Percentiles rank a stretch among this genome's conserved stretches.
Evolutionary conservation across 2,113 vertebrate genomes (phyloP).

Genomic region (Seriola quinqueradiata): DNA sequence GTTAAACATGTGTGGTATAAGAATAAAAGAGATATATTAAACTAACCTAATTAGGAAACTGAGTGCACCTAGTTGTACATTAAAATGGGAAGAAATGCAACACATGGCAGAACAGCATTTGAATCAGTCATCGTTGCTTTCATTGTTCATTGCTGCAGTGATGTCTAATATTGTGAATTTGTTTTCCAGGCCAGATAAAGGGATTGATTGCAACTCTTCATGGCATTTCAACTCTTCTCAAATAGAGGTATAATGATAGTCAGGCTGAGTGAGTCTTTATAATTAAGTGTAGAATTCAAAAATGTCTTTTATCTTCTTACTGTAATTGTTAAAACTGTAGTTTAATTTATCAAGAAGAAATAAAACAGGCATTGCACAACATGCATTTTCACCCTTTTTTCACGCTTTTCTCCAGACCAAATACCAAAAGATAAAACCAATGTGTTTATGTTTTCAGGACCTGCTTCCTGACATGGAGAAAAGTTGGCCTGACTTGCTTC

Average conservation of each 20-base stretch:
- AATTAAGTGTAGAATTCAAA: neutral
- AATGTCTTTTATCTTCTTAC: neutral
- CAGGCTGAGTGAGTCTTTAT: neutral
- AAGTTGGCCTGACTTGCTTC: conserved; percentile 76
- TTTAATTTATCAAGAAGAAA: neutral
- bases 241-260: conserved; percentile 69
- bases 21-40: no score
- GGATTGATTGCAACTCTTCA: conserved; percentile 76
- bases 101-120: neutral
- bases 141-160: neutral
- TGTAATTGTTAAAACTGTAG: neutral
- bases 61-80: no score
- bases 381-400: no score
- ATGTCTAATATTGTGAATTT: conserved; percentile 25
- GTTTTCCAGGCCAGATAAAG: conserved; percentile 80
- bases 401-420: no score
- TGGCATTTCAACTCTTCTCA: conserved; percentile 78
- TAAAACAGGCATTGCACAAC: neutral
- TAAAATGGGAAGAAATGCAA: neutral
- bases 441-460: conserved; percentile 65
- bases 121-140: neutral
- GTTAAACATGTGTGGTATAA: no score
- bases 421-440: neutral
- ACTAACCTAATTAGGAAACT: no score
- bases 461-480: conserved; percentile 76